Conservation (phyloP, 2,113 vertebrate genomes). For the Dascyllus trimaculatus region DNA sequence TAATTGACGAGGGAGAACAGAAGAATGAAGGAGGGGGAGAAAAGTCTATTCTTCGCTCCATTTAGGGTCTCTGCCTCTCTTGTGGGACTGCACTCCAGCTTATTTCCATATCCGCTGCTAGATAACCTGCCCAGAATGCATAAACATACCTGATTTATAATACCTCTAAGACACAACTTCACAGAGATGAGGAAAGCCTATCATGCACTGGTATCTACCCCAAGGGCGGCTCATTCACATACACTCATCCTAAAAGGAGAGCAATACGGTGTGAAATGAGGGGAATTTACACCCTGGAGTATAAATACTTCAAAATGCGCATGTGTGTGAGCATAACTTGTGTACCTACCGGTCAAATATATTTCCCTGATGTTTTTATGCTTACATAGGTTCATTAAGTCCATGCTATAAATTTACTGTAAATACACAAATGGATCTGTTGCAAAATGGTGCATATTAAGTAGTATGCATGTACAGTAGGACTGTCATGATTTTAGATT, state of each 20-base stretch:
- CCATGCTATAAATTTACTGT: neutral
- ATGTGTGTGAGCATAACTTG: neutral
- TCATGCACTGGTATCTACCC: conserved; percentile 3
- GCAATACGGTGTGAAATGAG: conserved; percentile 36
- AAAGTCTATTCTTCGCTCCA: conserved; percentile 52
- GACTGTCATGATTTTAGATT: no score
- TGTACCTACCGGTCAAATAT: neutral
- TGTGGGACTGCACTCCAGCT: conserved; percentile 33
- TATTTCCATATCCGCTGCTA: conserved; percentile 51
- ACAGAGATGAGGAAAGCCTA: conserved; percentile 25
- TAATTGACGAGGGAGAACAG: neutral
- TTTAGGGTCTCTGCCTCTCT: conserved; percentile 64
- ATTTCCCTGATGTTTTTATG: neutral
- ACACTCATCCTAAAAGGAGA: neutral
- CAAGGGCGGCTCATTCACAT: neutral
- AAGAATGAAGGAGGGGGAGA: conserved; percentile 30
- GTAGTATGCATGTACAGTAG: neutral
- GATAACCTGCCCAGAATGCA: conserved; percentile 48
- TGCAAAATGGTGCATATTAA: neutral
- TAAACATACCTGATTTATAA: conserved; percentile 61
- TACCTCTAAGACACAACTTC: conserved; percentile 20
- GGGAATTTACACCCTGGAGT: conserved; percentile 43
- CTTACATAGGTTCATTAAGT: neutral
- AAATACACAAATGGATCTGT: neutral
- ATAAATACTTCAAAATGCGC: conserved; percentile 29